phyloP scores from a whole-genome alignment of 1,140 invertebrate species.

The Scaptomyza graminum region DNA sequence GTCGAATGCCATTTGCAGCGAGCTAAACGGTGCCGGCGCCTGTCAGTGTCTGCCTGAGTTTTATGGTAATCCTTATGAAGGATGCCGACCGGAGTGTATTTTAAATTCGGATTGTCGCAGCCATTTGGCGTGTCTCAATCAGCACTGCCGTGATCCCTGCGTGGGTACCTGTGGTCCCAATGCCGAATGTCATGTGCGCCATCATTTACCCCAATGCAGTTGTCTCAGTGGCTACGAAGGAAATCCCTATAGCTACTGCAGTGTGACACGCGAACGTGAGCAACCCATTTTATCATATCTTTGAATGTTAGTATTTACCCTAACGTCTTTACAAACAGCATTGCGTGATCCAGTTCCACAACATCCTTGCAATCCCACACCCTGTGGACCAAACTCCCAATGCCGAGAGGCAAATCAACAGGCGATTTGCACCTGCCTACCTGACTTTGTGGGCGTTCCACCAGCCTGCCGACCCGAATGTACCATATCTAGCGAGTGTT shows the following conservation, averaged over 20 bases:
- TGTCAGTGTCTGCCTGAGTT: constrained; percentile 89
- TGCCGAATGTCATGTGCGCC: constrained; percentile 89
- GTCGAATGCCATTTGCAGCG: constrained; percentile 86
- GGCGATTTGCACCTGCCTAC: constrained; percentile 91
- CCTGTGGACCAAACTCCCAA: constrained; percentile 91
- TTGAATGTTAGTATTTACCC: constrained; percentile 9
- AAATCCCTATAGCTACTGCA: constrained; percentile 88
- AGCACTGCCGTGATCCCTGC: constrained; percentile 91
- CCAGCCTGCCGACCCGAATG: constrained; percentile 93
- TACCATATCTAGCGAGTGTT: constrained; percentile 91
- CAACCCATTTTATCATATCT: constrained; percentile 4
- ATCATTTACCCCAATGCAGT: constrained; percentile 89
- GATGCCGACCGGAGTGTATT: constrained; percentile 90
- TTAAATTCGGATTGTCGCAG: constrained; percentile 89
- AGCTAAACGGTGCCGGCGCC: constrained; percentile 87
- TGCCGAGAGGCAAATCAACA: constrained; percentile 89
- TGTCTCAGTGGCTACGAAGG: constrained; percentile 88
- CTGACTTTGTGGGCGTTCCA: constrained; percentile 90
- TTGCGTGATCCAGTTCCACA: constrained; percentile 53
- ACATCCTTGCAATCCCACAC: constrained; percentile 89
- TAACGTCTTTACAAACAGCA: constrained; percentile 30
- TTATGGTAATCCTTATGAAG: constrained; percentile 89
- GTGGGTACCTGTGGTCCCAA: constrained; percentile 90
- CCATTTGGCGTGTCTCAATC: constrained; percentile 88
- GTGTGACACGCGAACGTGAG: constrained; percentile 86